phyloP scores from a whole-genome alignment of 2,113 vertebrate species.

The Anguilla japonica region DNA sequence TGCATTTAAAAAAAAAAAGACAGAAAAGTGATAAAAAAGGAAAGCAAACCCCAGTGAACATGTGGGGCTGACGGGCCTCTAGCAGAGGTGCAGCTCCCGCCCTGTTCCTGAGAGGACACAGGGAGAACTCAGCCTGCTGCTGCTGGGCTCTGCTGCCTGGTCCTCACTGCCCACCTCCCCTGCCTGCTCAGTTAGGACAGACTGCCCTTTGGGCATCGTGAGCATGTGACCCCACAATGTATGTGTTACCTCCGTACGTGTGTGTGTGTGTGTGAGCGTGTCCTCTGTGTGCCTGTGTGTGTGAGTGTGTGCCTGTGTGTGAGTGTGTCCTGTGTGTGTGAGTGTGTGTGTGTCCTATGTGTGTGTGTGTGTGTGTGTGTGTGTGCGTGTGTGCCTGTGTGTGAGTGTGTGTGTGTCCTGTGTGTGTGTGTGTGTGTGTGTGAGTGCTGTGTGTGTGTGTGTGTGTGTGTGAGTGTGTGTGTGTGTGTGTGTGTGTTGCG shows the following conservation, averaged over 20 bases:
- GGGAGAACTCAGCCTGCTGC: not conserved
- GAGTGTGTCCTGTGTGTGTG: not conserved
- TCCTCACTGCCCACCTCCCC: too few relatives aligned
- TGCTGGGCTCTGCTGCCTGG: not conserved
- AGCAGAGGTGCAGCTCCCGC: too few relatives aligned
- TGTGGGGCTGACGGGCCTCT: too few relatives aligned
- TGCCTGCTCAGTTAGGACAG: too few relatives aligned
- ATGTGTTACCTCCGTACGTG: not conserved
- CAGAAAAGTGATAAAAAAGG: too few relatives aligned
- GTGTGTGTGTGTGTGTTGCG: conserved; percentile 18
- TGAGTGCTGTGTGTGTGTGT: not conserved
- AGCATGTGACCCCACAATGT: too few relatives aligned
- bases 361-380: conserved; percentile 18
- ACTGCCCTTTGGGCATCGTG: too few relatives aligned
- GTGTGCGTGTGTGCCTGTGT: not conserved
- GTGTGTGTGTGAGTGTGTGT: conserved; percentile 1
- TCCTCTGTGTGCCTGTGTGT: too few relatives aligned
- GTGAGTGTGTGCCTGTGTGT: conserved; percentile 15
- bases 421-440: conserved; percentile 13
- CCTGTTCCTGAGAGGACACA: too few relatives aligned
- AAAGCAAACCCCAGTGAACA: too few relatives aligned
- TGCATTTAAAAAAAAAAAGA: too few relatives aligned
- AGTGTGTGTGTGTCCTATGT: too few relatives aligned
- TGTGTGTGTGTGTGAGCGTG: conserved; percentile 15
- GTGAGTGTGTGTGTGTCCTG: not conserved